A percentile compares a stretch with the other conserved stretches of the same genome.
Conservation (phyloP, 2,888 invertebrate species). For the Athrips mouffetella region DNA sequence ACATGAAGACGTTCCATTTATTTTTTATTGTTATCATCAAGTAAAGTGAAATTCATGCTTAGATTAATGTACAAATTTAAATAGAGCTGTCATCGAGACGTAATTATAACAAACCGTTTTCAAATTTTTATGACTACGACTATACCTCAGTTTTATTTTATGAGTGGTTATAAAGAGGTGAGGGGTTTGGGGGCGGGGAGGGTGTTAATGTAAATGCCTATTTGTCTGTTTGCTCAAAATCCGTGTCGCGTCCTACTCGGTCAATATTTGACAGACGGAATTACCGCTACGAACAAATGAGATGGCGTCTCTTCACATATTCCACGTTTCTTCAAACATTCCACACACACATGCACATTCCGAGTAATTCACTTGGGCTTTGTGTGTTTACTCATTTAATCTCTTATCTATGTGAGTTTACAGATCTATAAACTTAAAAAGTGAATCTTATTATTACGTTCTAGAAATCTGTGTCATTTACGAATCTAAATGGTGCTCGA, state of each 20-base stretch:
- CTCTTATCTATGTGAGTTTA: constrained; percentile 1
- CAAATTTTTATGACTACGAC: constrained; percentile 21
- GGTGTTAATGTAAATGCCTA: constrained; percentile 71
- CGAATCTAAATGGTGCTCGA: constrained; percentile 37
- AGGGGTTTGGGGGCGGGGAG: constrained; percentile 31
- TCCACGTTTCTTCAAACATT: constrained; percentile 50
- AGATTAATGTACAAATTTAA: neutral
- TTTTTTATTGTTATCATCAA: neutral
- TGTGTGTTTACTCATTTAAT: constrained; percentile 2
- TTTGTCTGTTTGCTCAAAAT: constrained; percentile 72
- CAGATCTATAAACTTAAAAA: neutral
- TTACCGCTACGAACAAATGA: constrained; percentile 73
- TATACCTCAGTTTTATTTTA: constrained; percentile 31
- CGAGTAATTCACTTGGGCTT: constrained; percentile 10
- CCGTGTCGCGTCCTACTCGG: constrained; percentile 72
- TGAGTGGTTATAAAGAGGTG: constrained; percentile 25
- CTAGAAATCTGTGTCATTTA: constrained; percentile 39
- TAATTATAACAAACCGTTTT: too few species aligned
- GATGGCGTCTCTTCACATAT: constrained; percentile 54
- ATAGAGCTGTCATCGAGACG: neutral
- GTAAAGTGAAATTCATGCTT: neutral
- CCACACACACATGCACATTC: constrained; percentile 15
- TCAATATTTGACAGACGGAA: constrained; percentile 71
- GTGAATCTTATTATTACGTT: constrained; percentile 28
- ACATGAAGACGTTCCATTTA: constrained; percentile 10